Percentiles rank a stretch among this genome's conserved stretches.
These are phyloP conservation scores for Limnephilus marmoratus DNA, from an alignment of 2,888 invertebrate species.

Conservation along the genomic window DNA sequence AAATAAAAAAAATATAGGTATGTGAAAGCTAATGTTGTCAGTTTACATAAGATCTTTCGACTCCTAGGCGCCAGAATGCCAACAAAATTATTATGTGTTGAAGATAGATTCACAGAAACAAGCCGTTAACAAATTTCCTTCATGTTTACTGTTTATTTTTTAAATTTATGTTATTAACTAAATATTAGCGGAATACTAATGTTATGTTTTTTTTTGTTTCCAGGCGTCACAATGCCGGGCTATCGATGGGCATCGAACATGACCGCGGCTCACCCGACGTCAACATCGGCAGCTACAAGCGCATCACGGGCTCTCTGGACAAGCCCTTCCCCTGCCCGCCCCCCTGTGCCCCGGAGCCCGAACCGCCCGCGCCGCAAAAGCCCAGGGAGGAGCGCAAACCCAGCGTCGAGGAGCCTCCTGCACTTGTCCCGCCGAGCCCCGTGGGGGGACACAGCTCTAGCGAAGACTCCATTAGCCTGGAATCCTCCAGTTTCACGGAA, in stretches of 20 bases:
- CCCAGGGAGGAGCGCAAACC: neutral
- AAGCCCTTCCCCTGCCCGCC: conserved; percentile 2
- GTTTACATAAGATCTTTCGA: too few relatives aligned
- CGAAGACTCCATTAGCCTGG: neutral
- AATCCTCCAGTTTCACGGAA: neutral
- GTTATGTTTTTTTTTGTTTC: neutral
- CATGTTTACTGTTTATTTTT: too few relatives aligned
- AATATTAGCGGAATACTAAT: neutral
- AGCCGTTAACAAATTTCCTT: too few relatives aligned
- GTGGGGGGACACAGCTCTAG: neutral
- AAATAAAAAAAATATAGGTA: too few relatives aligned
- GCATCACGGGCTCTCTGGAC: conserved; percentile 47
- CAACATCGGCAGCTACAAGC: conserved; percentile 52
- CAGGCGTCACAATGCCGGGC: conserved; percentile 51
- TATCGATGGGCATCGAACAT: neutral
- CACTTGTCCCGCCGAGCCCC: neutral
- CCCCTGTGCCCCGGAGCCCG: neutral
- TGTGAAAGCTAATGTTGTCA: too few relatives aligned
- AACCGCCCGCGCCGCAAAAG: neutral
- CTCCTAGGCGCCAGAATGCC: too few relatives aligned
- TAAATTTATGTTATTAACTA: too few relatives aligned
- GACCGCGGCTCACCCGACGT: conserved; percentile 50
- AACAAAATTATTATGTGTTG: too few relatives aligned
- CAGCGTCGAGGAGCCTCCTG: neutral
- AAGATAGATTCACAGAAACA: too few relatives aligned